Conservation (phyloP, 2,113 vertebrate species). For the Collichthys lucidus region DNA sequence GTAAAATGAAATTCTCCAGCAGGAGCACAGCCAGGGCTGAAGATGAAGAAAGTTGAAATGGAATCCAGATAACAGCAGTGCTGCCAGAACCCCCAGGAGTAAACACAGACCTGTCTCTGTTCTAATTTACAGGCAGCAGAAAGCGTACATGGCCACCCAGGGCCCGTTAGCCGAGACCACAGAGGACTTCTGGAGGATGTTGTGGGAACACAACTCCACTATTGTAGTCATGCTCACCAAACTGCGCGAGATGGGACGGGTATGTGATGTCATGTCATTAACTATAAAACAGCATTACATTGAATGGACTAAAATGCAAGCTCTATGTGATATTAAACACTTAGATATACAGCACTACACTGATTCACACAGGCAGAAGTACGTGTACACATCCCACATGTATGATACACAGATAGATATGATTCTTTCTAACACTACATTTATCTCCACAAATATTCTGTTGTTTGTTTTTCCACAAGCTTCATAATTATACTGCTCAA, state of each 20-base stretch:
- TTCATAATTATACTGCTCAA: background rate
- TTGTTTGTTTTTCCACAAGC: background rate
- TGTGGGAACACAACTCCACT: slow-evolving; percentile 99
- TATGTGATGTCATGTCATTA: slow-evolving; percentile 57
- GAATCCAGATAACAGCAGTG: background rate
- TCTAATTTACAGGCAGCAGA: slow-evolving; percentile 89
- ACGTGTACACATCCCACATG: too few relatives aligned
- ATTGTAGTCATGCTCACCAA: slow-evolving; percentile 98
- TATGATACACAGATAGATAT: too few relatives aligned
- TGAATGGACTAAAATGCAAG: background rate
- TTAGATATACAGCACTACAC: too few relatives aligned
- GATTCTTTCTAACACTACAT: too few relatives aligned
- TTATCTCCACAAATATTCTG: background rate
- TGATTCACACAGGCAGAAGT: too few relatives aligned
- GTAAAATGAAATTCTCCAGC: background rate
- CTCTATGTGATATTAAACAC: background rate
- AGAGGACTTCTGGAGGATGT: slow-evolving; percentile 98
- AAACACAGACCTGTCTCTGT: slow-evolving; percentile 41
- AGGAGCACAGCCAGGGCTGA: background rate
- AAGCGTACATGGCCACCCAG: slow-evolving; percentile 96
- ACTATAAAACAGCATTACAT: background rate
- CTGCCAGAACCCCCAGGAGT: slow-evolving; percentile 28
- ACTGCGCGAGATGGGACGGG: slow-evolving; percentile 96
- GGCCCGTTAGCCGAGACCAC: slow-evolving; percentile 95
- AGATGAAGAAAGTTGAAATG: background rate